These are phyloP conservation scores for Diabrotica virgifera DNA, from an alignment of 1,140 invertebrate genomes.

Conservation along the genomic window DNA sequence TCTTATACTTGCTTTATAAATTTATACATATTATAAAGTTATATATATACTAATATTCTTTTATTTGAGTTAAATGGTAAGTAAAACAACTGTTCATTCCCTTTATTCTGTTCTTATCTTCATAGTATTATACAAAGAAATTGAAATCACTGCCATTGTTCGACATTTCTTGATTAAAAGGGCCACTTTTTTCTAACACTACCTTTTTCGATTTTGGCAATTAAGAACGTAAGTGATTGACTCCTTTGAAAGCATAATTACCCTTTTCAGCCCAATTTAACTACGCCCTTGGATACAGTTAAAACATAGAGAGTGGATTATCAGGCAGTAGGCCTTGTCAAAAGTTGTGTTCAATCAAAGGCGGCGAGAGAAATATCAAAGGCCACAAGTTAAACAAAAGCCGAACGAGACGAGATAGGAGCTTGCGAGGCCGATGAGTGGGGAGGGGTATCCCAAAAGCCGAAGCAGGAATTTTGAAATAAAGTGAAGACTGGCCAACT, in stretches of 20 bases:
- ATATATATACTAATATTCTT: too few relatives aligned
- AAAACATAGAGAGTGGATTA: neutral
- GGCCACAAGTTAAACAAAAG: slow-evolving; percentile 12
- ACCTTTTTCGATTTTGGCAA: neutral
- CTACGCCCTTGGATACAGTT: neutral
- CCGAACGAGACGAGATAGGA: neutral
- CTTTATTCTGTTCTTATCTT: too few relatives aligned
- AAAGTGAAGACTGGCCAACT: neutral
- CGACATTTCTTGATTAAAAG: too few relatives aligned
- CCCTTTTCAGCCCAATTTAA: neutral
- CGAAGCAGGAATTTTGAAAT: neutral
- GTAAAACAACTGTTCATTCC: too few relatives aligned
- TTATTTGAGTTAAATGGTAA: too few relatives aligned
- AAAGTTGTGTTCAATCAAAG: slow-evolving; percentile 4
- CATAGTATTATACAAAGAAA: too few relatives aligned
- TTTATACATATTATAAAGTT: too few relatives aligned
- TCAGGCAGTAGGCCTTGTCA: neutral
- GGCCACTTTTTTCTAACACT: neutral
- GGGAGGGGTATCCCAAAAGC: neutral
- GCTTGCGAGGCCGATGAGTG: neutral
- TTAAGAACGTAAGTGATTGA: neutral
- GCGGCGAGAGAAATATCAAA: slow-evolving; percentile 7
- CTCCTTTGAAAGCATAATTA: neutral
- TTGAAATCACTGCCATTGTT: too few relatives aligned
- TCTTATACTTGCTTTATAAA: too few relatives aligned